These are phyloP conservation scores for Glaucopsyche alexis DNA, from an alignment of 2,888 invertebrate species.

Conservation along the genomic window DNA sequence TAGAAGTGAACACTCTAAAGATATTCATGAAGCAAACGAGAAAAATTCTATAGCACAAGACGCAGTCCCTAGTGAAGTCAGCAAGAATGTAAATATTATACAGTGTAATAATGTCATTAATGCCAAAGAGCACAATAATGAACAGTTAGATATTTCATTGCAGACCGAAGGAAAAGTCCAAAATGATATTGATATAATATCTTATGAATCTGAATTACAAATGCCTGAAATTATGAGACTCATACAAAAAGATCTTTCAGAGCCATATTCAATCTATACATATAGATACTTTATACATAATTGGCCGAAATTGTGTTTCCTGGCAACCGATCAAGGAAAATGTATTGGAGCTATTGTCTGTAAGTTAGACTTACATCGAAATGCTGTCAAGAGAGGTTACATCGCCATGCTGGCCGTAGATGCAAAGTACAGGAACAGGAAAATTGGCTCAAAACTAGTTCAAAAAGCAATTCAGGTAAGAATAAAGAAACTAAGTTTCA, in stretches of 20 bases:
- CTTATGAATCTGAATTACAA: constrained; percentile 96
- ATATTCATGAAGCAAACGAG: constrained; percentile 50
- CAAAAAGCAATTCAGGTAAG: constrained; percentile 87
- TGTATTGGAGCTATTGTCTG: constrained; percentile 99
- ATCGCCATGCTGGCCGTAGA: constrained; percentile 99
- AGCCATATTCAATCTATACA: constrained; percentile 99
- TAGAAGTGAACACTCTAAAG: constrained; percentile 62
- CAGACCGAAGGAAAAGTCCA: constrained; percentile 47
- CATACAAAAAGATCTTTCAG: constrained; percentile 99
- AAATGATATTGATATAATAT: constrained; percentile 67
- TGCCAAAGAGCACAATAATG: constrained; percentile 40
- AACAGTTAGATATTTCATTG: constrained; percentile 47
- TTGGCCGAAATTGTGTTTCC: constrained; percentile 99
- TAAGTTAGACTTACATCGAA: constrained; percentile 95
- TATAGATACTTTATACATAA: constrained; percentile 99
- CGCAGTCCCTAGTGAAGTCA: constrained; percentile 48
- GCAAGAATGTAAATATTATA: constrained; percentile 68
- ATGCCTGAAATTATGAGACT: constrained; percentile 99
- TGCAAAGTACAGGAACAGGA: constrained; percentile 94
- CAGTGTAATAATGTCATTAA: constrained; percentile 54
- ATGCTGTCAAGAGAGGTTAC: constrained; percentile 95
- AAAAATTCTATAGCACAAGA: constrained; percentile 51
- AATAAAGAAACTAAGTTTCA: neutral
- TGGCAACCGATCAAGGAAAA: constrained; percentile 92
- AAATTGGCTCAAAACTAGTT: constrained; percentile 93